Evolutionary conservation across 2,888 invertebrate genomes (phyloP), one percentile per base, ranked within the genome.

Genomic region (Blastobasis lacticolella): DNA sequence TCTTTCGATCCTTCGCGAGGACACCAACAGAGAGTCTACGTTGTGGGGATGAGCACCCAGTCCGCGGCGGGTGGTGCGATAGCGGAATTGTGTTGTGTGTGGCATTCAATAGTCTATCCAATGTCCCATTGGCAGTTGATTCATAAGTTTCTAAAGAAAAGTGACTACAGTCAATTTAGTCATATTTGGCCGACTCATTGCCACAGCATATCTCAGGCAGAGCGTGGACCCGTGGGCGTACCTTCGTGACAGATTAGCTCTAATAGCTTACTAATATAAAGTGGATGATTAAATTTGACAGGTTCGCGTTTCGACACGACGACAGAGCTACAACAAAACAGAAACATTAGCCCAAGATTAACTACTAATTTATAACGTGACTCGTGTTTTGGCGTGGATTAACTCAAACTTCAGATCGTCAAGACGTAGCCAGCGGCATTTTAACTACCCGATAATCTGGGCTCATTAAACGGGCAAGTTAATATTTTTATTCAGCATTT

Each of bases 171-270:
- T 23, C 23, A 23, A 23, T 23, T 23, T 23, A 23, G 23, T 23
- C 23, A 23, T 23, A 23, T 23, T 23, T 3, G 23, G 23, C 23
- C 23, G 23, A 23, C 23, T 23, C 23, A 23, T 23, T 23, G 23
- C 23, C 23, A 23, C 23, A 23, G 23, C 23, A 1, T 23, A 23
- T 23, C 23, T 23, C 23, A 23, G 23, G 23, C 23, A 23, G 23
- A 23, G 54, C 51, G 51, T 54, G 51, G 66, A 66, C 67, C 64
- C 67, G 65, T 72, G 73, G 70, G 72, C 73, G 73, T 68, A 65
- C 73, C 71, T 83, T 82, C 81, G 80, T 81, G 80, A 71, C 74
- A 83, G 82, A 82, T 84, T 85, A 82, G 82, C 81, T 78, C 73
- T 81, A 73, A 79, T 83, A 78, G 77, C 78, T 69, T 75, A 69